Conservation (phyloP, 2,113 vertebrate genomes). For the Tricholaema leucomelas region DNA sequence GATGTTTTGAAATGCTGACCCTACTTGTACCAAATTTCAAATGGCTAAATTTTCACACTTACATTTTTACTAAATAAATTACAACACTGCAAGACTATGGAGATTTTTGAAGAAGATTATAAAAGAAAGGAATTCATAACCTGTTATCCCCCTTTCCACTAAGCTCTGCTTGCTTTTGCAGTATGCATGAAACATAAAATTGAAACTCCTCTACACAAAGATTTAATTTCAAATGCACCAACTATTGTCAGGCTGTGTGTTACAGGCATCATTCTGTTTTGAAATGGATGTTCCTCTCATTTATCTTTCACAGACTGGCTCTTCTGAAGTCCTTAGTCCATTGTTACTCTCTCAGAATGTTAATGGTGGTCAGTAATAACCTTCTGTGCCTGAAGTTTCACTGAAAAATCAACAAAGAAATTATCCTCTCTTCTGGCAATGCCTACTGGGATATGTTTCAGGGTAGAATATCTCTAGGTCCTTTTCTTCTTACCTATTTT, state of each 20-base stretch:
- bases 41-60: neutral
- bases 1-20: neutral
- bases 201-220: constrained; percentile 22
- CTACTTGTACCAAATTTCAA: neutral
- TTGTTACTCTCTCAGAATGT: constrained; percentile 27
- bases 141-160: constrained; percentile 12
- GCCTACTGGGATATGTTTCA: neutral
- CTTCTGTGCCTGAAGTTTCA: neutral
- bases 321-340: constrained; percentile 36
- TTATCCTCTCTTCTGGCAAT: neutral
- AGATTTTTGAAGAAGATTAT: constrained; percentile 18
- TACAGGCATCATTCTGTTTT: constrained; percentile 46
- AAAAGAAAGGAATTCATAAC: constrained; percentile 51
- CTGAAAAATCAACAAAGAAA: constrained; percentile 34
- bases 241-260: constrained; percentile 29
- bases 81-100: neutral
- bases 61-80: constrained; percentile 39
- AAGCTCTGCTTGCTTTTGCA: neutral
- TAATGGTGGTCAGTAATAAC: constrained; percentile 15
- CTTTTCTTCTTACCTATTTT: neutral
- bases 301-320: constrained; percentile 36
- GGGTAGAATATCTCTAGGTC: neutral
- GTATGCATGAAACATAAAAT: constrained; percentile 50
- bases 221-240: constrained; percentile 47
- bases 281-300: constrained; percentile 38